Evolutionary conservation across 2,888 invertebrate species (phyloP), one percentile per base, ranked within the genome.

Genomic region (Polydrusus cervinus): DNA sequence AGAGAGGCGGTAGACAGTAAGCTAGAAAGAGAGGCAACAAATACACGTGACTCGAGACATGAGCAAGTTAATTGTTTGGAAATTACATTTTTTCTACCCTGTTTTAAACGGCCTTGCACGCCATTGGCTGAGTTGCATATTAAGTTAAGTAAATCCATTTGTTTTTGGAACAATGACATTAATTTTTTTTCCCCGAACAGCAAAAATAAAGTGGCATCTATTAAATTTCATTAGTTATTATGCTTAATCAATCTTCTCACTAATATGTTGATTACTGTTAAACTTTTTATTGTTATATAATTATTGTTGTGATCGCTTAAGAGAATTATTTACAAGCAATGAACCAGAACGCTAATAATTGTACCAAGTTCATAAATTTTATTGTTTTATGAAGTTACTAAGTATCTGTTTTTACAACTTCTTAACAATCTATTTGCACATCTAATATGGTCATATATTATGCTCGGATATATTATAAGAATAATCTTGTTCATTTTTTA

Each of bases 301-400:
- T 55, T n/a, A 55, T 30, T 57, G 38, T n/a, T 38, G 30, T 10
- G 38, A 60, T 60, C 11, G 38, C 38, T 60, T 38, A 34, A 40
- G 18, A 38, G 16, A 60, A 60, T 60, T 60, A 60, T 60, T 60
- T 60, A 60, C 57, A 60, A 60, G 38, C 57, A 38, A 60, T 55
- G 16, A 51, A 65, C 3, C 3, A 38, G 3, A 51, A 65, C 20
- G 18, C 25, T 25, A 61, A 49, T 70, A 66, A 67, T 71, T 51
- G 67, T 43, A 34, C 38, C 43, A 51, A 75, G 75, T 75, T 67
- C 71, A 75, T 75, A 75, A 75, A 75, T 62, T 75, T 75, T 75
- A 75, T 75, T 75, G 71, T 67, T 75, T 75, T 75, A 75, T 75
- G 67, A 67, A 75, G 71, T 75, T 70, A 34, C 45, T 47, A 43